Conservation (phyloP, 2,888 invertebrate species). For the Noctuana brunneofusca region DNA sequence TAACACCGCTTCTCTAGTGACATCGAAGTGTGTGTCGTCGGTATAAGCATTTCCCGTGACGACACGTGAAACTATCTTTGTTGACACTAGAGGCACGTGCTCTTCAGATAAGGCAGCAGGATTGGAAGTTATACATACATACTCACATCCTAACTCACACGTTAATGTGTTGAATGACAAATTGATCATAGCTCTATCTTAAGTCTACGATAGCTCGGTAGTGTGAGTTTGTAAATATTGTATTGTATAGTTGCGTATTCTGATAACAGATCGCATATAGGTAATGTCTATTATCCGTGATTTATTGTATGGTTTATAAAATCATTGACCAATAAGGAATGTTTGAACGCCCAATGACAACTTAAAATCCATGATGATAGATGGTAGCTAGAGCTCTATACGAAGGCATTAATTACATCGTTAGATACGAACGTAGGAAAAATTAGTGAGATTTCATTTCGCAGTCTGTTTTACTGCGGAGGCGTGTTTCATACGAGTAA, state of each 20-base stretch:
- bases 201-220: too few relatives aligned
- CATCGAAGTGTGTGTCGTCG: background rate
- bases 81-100: conserved; percentile 67
- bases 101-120: conserved; percentile 23
- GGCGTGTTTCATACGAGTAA: background rate
- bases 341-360: background rate
- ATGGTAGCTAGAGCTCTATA: too few relatives aligned
- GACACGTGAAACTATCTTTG: conserved; percentile 54
- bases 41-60: conserved; percentile 49
- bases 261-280: background rate
- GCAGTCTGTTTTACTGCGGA: too few relatives aligned
- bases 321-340: background rate
- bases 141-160: background rate
- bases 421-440: too few relatives aligned
- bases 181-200: too few relatives aligned
- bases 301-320: background rate
- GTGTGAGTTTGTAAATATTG: too few relatives aligned
- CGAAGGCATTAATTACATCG: too few relatives aligned
- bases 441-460: too few relatives aligned
- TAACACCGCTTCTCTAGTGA: background rate
- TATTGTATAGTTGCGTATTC: background rate
- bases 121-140: background rate
- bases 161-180: background rate
- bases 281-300: background rate
- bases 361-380: background rate